Evolutionary conservation across 2,797 vertebrate genomes (phyloP), one percentile per base, ranked within the genome.

Genomic region (Onychomys arenicola): DNA sequence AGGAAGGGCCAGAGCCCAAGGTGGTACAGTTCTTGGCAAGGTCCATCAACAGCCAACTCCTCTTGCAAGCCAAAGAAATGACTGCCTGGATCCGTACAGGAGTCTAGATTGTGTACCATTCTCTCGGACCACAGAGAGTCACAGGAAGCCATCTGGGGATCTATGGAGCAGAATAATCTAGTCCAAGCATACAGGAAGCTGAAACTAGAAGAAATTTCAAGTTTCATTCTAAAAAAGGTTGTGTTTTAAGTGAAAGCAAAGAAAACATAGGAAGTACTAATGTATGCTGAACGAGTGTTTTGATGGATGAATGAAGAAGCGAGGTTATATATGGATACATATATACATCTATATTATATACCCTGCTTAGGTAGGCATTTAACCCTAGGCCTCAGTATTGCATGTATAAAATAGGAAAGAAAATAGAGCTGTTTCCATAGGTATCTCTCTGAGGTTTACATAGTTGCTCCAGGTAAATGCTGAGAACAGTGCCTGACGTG

Each of bases 81-180:
- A 34, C 46, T 11, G 32, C 40, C 55, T 11, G 55, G 27, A 59
- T n/a, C 55, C 69, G 0, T 2, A 19, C 0, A 43, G 83, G 65
- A 2, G 23, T 11, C 16, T 5, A 13, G 76, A 63, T 2, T 0
- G 2, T 0, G 21, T 3, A 6, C 34, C 2, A 0, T 29, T 55
- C 37, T 12, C 27, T 10, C 21, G 46, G 92, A 23, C 12, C 34
- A 0, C 21, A 37, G 46, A 61, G 10, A 37, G 34, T 19, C 19
- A 5, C 1, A 2, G 12, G 55, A 87, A 75, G 27, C 40, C 8
- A 1, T 32, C 2, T 46, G n/a, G 16, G 23, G 57, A 59, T 13
- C 25, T 8, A 3, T 34, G 27, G 37, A 40, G 8, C 0, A 8
- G 34, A 84, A 73, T 5, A 19, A 34, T 34, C 0, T 2, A 59